A percentile compares a stretch with the other conserved stretches of the same genome.
phyloP scores from a whole-genome alignment of 1,140 invertebrate genomes.

The Drosophila ogumai region DNA sequence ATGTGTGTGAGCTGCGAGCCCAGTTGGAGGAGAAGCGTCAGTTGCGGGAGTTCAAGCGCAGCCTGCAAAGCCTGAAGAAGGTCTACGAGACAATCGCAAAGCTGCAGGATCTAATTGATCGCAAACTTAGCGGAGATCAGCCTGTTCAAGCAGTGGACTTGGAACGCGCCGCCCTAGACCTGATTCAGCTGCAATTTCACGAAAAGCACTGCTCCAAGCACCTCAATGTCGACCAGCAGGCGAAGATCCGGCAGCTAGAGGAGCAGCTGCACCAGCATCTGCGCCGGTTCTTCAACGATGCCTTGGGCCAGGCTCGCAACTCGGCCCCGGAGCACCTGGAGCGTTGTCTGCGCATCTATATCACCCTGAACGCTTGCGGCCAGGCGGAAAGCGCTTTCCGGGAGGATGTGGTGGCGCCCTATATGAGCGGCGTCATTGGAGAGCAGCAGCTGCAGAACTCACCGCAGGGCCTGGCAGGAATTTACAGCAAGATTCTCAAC shows the following conservation, averaged over 20 bases:
- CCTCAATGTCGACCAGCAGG: constrained; percentile 85
- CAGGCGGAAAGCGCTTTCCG: constrained; percentile 90
- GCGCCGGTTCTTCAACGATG: constrained; percentile 87
- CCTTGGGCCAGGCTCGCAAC: constrained; percentile 86
- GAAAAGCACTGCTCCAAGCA: constrained; percentile 68
- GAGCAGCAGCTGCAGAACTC: constrained; percentile 90
- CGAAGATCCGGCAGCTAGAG: constrained; percentile 86
- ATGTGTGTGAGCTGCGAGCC: constrained; percentile 56
- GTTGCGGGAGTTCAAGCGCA: constrained; percentile 63
- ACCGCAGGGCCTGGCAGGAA: constrained; percentile 89
- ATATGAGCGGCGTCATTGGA: constrained; percentile 90
- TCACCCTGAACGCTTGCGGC: constrained; percentile 88
- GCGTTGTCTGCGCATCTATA: constrained; percentile 89
- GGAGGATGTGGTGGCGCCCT: constrained; percentile 90
- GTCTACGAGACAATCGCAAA: constrained; percentile 70
- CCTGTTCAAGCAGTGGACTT: constrained; percentile 78
- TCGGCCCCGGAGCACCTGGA: constrained; percentile 85
- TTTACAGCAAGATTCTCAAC: constrained; percentile 90
- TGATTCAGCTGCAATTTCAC: constrained; percentile 77
- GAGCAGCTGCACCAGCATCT: constrained; percentile 86
- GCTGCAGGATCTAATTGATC: constrained; percentile 60
- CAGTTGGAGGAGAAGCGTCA: constrained; percentile 71
- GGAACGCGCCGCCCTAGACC: constrained; percentile 77
- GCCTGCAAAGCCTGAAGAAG: constrained; percentile 72
- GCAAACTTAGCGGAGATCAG: constrained; percentile 69